Conservation (phyloP, 2,797 vertebrate genomes). For the Vireo griseus region DNA sequence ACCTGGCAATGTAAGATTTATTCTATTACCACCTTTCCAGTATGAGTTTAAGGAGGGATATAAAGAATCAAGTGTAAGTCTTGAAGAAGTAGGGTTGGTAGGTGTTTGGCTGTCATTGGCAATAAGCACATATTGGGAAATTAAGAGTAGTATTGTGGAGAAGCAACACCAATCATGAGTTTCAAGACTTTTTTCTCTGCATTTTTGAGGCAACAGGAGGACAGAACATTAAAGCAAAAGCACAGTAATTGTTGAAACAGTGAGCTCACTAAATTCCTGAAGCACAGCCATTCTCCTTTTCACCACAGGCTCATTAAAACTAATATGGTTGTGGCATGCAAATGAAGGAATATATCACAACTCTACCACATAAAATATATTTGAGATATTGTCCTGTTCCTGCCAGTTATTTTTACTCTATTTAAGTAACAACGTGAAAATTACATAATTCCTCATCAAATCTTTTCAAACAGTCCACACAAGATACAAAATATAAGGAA, state of each 20-base stretch:
- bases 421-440: neutral
- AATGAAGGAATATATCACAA: neutral
- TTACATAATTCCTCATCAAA: neutral
- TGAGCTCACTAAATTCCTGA: neutral
- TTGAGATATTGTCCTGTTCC: neutral
- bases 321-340: neutral
- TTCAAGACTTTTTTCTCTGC: neutral
- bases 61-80: neutral
- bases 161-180: neutral
- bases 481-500: neutral
- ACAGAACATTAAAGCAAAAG: neutral
- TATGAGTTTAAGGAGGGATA: neutral
- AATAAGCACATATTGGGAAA: neutral
- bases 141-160: neutral
- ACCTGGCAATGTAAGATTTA: neutral
- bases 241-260: fast-evolving
- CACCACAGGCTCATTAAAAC: neutral
- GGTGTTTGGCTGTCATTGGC: neutral
- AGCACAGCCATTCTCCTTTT: neutral
- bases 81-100: neutral
- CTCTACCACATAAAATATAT: neutral
- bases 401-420: neutral
- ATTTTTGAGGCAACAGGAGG: neutral
- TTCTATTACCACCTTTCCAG: neutral
- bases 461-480: neutral